These are phyloP conservation scores for Regulus satrapa DNA, from an alignment of 2,113 vertebrate species.

Conservation along the genomic window DNA sequence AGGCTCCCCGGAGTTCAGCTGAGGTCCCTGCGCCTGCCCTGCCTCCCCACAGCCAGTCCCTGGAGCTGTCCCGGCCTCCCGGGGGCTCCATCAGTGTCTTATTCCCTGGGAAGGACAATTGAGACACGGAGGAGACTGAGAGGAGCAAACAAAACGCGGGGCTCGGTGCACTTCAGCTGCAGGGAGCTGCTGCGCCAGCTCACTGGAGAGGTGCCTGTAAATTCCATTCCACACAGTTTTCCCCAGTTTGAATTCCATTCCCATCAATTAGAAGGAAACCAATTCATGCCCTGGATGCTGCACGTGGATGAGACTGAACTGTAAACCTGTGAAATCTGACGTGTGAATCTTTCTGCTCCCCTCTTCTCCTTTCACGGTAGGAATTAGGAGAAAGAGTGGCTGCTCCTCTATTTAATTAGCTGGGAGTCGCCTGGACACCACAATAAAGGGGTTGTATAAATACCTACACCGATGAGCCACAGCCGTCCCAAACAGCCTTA, in stretches of 20 bases:
- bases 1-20: background rate
- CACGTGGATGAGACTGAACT: background rate
- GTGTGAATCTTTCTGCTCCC: background rate
- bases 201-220: background rate
- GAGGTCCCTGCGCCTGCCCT: background rate
- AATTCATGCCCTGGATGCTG: background rate
- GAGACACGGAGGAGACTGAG: background rate
- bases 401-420: background rate
- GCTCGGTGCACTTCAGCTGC: background rate
- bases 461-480: background rate
- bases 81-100: accelerated
- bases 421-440: background rate
- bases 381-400: background rate
- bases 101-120: background rate
- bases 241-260: background rate
- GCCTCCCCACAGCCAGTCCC: background rate
- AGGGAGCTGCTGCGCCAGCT: background rate
- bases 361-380: background rate
- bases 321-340: background rate
- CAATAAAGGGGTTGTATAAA: background rate
- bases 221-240: accelerated
- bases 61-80: background rate
- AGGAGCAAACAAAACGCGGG: background rate
- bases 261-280: background rate
- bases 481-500: background rate